These are phyloP conservation scores for Psammodynastes pulverulentus DNA, from an alignment of 2,113 vertebrate genomes.

Conservation along the genomic window DNA sequence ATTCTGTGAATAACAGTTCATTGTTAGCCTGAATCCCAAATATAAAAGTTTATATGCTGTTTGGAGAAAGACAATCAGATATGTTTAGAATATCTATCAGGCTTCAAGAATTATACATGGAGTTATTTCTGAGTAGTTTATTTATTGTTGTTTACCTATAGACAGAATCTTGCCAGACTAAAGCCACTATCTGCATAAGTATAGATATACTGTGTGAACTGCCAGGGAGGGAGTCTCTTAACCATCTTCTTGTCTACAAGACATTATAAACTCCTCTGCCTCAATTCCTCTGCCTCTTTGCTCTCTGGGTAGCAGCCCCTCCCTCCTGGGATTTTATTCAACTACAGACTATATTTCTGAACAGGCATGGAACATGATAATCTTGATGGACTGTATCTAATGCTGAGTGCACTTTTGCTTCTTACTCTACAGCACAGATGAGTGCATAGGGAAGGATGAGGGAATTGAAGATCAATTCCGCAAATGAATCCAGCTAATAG, in stretches of 20 bases:
- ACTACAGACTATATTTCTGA: not conserved
- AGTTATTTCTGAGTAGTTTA: not conserved
- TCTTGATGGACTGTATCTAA: not conserved
- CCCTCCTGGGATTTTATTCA: not conserved
- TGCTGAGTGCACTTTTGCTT: not conserved
- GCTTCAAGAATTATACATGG: not conserved
- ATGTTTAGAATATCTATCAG: not conserved
- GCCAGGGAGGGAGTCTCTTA: not conserved
- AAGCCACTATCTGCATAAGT: not conserved
- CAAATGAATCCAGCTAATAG: not conserved
- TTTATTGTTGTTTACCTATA: not conserved
- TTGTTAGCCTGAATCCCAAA: not conserved
- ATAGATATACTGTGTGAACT: not conserved
- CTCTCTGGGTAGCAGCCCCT: not conserved
- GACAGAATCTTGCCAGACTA: not conserved
- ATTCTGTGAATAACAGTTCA: not conserved
- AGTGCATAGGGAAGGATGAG: not conserved
- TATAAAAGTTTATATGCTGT: not conserved
- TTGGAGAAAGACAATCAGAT: not conserved
- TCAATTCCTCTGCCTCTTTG: not conserved
- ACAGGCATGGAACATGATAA: not conserved
- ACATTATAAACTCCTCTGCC: not conserved
- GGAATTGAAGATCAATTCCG: not conserved
- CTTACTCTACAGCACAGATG: not conserved
- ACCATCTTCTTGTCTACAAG: not conserved